Evolutionary conservation across 2,113 vertebrate genomes (phyloP), one percentile per base, ranked within the genome.

Genomic region (Channa maculata): DNA sequence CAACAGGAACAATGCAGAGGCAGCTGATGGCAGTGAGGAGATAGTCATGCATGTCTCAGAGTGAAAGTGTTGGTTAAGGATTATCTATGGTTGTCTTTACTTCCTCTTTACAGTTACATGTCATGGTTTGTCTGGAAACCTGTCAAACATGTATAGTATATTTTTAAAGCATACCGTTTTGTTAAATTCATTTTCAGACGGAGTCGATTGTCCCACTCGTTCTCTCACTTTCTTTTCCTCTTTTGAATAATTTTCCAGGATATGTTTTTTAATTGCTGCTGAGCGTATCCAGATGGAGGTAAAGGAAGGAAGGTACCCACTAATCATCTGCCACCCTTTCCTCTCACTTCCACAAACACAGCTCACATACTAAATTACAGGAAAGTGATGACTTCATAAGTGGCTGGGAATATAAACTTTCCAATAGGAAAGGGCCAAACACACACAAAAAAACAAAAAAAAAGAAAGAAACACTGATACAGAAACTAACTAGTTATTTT

Each of bases 251-350:
- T 46, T 15, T 59, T 6, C n/a, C n/a, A 8, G 37, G 5, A 12
- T 83, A 70, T 82, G 52, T 15, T 57, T 60, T 67, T 3, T 62
- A 33, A 24, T 24, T 24, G 24, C 53, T 64, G 9, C 48, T 37
- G 39, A 11, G 34, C 13, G 12, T 7, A 6, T 33, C 24, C n/a
- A 65, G 41, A 48, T 39, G 34, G 46, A 78, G 10, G 39, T 36
- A 33, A 49, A 86, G 80, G 83, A 89, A 91, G 90, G 85, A 89
- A 88, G 37, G 69, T 8, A 55, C 8, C 10, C 14, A 37, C 3
- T 49, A 45, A 49, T 48, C 7, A 43, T 1, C 1, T 13, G 0
- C 41, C 7, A 1, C n/a, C n/a, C 10, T 11, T 0, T 7, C 7
- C 37, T 2, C 52, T 14, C 15, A 55, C 36, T 62, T 34, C 49